These are phyloP conservation scores for Ophion obscuratus DNA, from an alignment of 2,888 invertebrate species.

Conservation along the genomic window DNA sequence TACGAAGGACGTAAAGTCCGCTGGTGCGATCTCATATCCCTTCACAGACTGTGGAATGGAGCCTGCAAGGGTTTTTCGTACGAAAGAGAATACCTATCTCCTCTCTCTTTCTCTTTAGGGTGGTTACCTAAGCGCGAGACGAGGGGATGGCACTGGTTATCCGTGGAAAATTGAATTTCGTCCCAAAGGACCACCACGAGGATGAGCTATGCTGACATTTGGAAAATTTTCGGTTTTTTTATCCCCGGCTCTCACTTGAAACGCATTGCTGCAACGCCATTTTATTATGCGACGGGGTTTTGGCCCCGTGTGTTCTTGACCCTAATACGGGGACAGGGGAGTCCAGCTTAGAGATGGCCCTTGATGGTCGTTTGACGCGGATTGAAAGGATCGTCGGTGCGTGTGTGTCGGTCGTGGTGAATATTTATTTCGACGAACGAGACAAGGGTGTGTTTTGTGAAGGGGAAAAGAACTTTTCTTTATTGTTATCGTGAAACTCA, in stretches of 20 bases:
- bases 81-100: slow-evolving; percentile 30
- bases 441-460: neutral
- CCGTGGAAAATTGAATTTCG: slow-evolving; percentile 83
- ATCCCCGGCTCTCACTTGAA: slow-evolving; percentile 4
- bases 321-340: slow-evolving; percentile 25
- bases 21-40: slow-evolving; percentile 73
- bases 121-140: slow-evolving; percentile 49
- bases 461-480: neutral
- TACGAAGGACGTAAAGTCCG: slow-evolving; percentile 81
- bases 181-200: slow-evolving; percentile 79
- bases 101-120: slow-evolving; percentile 2
- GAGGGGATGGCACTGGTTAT: slow-evolving; percentile 80
- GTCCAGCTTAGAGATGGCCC: slow-evolving; percentile 35
- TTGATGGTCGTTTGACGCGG: slow-evolving; percentile 53
- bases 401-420: neutral
- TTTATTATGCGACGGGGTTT: slow-evolving; percentile 50
- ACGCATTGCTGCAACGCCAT: slow-evolving; percentile 41
- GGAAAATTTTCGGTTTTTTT: slow-evolving; percentile 68
- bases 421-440: slow-evolving; percentile 2
- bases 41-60: slow-evolving; percentile 16
- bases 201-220: slow-evolving; percentile 82
- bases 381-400: slow-evolving; percentile 41
- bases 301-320: slow-evolving; percentile 23
- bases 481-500: slow-evolving; percentile 83
- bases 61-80: slow-evolving; percentile 50